phyloP scores from a whole-genome alignment of 2,888 invertebrate species.

The Sialis lutaria region DNA sequence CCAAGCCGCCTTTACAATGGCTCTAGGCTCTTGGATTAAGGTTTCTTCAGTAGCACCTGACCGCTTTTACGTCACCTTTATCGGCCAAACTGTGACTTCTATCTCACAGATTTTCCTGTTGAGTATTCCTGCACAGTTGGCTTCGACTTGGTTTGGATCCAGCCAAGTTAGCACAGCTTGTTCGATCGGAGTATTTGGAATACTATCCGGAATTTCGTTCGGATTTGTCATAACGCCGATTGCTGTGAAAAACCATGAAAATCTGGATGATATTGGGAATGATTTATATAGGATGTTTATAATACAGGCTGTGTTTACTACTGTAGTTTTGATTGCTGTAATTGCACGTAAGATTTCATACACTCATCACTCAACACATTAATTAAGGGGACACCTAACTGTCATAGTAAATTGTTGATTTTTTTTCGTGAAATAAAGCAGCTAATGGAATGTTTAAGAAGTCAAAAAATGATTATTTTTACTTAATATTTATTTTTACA shows the following conservation, averaged over 20 bases:
- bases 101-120: constrained; percentile 45
- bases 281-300: constrained; percentile 19
- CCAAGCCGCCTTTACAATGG: constrained; percentile 34
- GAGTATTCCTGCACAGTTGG: constrained; percentile 45
- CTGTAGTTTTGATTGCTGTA: constrained; percentile 34
- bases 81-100: constrained; percentile 36
- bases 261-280: constrained; percentile 26
- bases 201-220: constrained; percentile 51
- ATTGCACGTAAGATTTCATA: constrained; percentile 24
- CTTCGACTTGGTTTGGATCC: constrained; percentile 52
- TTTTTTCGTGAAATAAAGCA: too few relatives aligned
- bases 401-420: too few relatives aligned
- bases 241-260: constrained; percentile 23
- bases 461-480: too few relatives aligned
- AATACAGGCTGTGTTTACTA: constrained; percentile 25
- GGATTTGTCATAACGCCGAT: constrained; percentile 53
- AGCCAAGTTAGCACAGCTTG: constrained; percentile 49
- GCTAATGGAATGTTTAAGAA: too few relatives aligned
- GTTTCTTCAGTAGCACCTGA: constrained; percentile 38
- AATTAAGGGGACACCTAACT: too few relatives aligned
- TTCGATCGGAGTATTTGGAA: constrained; percentile 54
- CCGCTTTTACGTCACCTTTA: constrained; percentile 40
- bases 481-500: too few relatives aligned
- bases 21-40: constrained; percentile 40
- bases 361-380: too few relatives aligned